Evolutionary conservation across 2,113 vertebrate species (phyloP).

Genomic region (Brachyhypopomus occidentalis): DNA sequence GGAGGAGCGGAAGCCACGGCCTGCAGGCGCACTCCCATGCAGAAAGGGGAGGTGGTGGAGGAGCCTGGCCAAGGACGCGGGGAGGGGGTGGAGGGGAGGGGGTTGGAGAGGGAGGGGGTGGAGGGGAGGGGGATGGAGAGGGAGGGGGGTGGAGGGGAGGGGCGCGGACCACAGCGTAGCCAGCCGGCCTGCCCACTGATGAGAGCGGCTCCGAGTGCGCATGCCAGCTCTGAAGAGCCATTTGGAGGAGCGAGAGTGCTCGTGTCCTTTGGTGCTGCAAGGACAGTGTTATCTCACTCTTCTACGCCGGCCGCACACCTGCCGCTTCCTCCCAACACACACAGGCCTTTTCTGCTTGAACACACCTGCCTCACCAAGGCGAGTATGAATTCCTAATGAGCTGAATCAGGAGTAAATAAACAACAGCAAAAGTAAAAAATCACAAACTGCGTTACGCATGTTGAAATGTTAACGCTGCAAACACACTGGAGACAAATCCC

Average conservation of each 20-base stretch:
- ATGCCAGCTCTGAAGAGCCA: constrained; percentile 7
- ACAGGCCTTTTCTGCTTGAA: background rate
- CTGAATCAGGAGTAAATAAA: background rate
- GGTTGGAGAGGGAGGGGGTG: too few species aligned
- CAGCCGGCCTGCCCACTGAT: background rate
- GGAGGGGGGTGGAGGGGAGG: too few species aligned
- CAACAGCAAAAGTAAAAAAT: background rate
- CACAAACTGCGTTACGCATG: too few species aligned
- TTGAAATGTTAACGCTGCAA: background rate
- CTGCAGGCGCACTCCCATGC: background rate
- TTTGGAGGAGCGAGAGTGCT: constrained; percentile 33
- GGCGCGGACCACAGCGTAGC: constrained; percentile 5
- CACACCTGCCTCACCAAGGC: background rate
- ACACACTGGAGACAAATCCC: background rate
- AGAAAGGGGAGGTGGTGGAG: background rate
- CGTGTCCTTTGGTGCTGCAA: constrained; percentile 23
- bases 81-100: too few species aligned
- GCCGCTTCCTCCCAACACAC: constrained; percentile 21
- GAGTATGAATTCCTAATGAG: background rate
- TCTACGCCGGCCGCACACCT: constrained; percentile 15
- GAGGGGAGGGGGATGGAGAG: too few species aligned
- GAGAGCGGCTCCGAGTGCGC: constrained; percentile 16
- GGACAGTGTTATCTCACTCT: constrained; percentile 12
- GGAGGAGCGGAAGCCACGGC: constrained; percentile 8
- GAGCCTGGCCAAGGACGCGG: constrained; percentile 12